These are phyloP conservation scores for Nomia melanderi DNA, from an alignment of 1,140 invertebrate species.

Conservation along the genomic window DNA sequence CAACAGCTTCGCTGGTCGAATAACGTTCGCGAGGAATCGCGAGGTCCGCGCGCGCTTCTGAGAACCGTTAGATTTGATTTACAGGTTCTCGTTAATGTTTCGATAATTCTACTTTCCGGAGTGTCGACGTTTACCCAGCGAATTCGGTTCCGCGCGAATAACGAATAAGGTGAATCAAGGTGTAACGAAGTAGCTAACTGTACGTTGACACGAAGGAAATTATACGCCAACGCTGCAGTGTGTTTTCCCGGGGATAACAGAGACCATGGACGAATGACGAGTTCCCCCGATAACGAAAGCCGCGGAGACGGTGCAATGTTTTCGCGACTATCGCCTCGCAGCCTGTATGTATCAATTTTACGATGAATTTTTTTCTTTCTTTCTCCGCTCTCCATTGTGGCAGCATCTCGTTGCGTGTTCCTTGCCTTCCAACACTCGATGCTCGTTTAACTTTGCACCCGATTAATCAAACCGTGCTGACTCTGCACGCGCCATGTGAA, in stretches of 20 bases:
- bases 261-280: constrained; percentile 20
- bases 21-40: neutral
- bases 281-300: constrained; percentile 47
- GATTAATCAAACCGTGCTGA: constrained; percentile 58
- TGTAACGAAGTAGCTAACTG: neutral
- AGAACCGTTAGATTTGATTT: too few species aligned
- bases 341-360: constrained; percentile 71
- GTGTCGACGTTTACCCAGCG: too few species aligned
- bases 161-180: too few species aligned
- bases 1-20: neutral
- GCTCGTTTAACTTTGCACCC: constrained; percentile 60
- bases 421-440: constrained; percentile 22
- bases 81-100: too few species aligned
- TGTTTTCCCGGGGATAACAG: constrained; percentile 40
- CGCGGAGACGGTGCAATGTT: constrained; percentile 57
- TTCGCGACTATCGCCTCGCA: constrained; percentile 60
- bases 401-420: constrained; percentile 47
- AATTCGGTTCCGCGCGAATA: too few species aligned
- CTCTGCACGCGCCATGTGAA: constrained; percentile 6
- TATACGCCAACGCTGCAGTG: neutral
- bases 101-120: too few species aligned
- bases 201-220: neutral
- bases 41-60: neutral
- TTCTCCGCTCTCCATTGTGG: constrained; percentile 43
- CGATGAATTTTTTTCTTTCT: constrained; percentile 57